Evolutionary conservation across 2,888 invertebrate genomes (phyloP).

Genomic region (Leptogaster cylindrica): DNA sequence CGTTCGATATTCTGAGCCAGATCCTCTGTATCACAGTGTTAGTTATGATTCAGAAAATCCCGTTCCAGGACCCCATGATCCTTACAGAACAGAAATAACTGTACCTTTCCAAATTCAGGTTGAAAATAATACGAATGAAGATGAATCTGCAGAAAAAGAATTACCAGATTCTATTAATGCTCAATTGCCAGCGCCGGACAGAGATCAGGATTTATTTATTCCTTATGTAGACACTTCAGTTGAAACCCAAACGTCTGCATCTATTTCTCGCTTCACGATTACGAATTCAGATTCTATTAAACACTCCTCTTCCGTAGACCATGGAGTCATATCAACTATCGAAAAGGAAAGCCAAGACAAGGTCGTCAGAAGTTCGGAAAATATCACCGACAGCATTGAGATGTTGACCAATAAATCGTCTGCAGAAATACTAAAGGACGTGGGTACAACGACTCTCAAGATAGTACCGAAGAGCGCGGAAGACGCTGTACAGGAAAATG

Average conservation of each 20-base stretch:
- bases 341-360: not conserved
- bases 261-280: not conserved
- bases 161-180: conserved; percentile 52
- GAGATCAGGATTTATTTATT: conserved; percentile 51
- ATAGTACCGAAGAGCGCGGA: not conserved
- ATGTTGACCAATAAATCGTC: too few species aligned
- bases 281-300: not conserved
- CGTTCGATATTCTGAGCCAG: conserved; percentile 63
- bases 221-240: conserved; percentile 51
- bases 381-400: too few species aligned
- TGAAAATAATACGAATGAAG: not conserved
- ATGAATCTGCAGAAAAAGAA: conserved; percentile 47
- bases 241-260: conserved; percentile 43
- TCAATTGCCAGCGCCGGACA: conserved; percentile 57
- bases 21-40: conserved; percentile 60
- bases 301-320: not conserved
- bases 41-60: not conserved
- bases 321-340: not conserved
- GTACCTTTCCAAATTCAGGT: not conserved
- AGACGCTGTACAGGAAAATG: not conserved
- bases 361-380: not conserved
- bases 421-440: too few species aligned
- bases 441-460: not conserved
- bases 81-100: conserved; percentile 3
- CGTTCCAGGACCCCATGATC: not conserved